A percentile compares a stretch with the other conserved stretches of the same genome.
Conservation (phyloP, 2,888 invertebrate genomes). For the Ochropleura leucogaster region DNA sequence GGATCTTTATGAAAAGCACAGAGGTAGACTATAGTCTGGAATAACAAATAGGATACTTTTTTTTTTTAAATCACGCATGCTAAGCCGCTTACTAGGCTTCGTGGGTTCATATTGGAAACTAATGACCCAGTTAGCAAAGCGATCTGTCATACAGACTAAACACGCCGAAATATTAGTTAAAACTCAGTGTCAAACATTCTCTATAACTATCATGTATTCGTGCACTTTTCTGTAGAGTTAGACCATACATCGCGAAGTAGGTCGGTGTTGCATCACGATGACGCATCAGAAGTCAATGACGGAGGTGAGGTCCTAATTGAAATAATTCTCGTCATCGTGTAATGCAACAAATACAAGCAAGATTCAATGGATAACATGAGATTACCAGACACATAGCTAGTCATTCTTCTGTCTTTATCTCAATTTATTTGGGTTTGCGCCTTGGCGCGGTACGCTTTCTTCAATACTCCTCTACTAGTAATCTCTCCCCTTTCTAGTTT, state of each 20-base stretch:
- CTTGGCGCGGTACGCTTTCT: neutral
- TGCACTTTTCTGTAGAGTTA: slow-evolving; percentile 8
- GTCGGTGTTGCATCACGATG: slow-evolving; percentile 36
- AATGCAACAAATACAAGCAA: neutral
- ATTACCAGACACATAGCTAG: neutral
- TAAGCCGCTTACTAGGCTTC: too few relatives aligned
- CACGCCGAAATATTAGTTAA: neutral
- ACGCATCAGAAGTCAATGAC: slow-evolving; percentile 31
- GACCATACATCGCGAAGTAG: slow-evolving; percentile 11
- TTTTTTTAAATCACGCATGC: too few relatives aligned
- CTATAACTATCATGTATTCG: neutral
- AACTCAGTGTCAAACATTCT: neutral
- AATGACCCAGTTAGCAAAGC: neutral
- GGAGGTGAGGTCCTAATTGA: slow-evolving; percentile 24
- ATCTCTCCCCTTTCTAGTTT: neutral
- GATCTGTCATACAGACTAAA: neutral
- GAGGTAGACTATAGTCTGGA: too few relatives aligned
- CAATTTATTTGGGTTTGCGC: neutral
- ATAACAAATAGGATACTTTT: too few relatives aligned
- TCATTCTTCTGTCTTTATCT: neutral
- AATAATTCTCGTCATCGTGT: slow-evolving; percentile 18
- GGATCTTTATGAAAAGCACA: too few relatives aligned
- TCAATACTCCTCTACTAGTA: neutral
- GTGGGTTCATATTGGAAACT: neutral
- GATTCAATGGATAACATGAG: neutral